Evolutionary conservation across 2,113 vertebrate genomes (phyloP), one percentile per base, ranked within the genome.

Genomic region (Andinoacara biseriatus): DNA sequence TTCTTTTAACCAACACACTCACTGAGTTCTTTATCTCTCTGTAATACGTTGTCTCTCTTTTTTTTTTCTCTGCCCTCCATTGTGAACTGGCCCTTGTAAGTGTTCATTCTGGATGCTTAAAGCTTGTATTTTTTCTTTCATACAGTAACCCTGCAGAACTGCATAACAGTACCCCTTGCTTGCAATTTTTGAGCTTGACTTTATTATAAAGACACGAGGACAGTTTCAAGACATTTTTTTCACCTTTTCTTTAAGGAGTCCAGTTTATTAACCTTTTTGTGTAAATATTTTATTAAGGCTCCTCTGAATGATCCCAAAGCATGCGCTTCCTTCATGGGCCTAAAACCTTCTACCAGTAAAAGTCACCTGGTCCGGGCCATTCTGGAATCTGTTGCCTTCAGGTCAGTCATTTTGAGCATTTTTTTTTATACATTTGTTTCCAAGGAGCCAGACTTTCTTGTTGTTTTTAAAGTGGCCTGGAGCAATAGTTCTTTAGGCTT

Each of bases 341-440:
- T 99, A 83, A 99, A 98, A 93, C 95, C 97, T 31, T 97, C 97
- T 3, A 97, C 97, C 61, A 98, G 90, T 49, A 99, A 97, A 93
- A 92, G 88, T 62, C 98, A 99, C 82, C 96, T 99, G 5, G 96
- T 99, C 20, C 96, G 98, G 62, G 97, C 98, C 58, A 97, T 99
- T 72, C 77, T 99, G 91, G 98, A 99, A 91, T 98, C 98, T 0
- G 54, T 99, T 7, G 97, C 97, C 35, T 99, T 98, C 94, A 98
- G 98, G 98, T 99, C 80, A 87, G 84, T 83, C 33, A 2, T 35
- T 82, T 67, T 63, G 43, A 49, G 63, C 24, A 7, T 49, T 49
- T 49, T 17, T 43, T 49, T 20, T 20, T 2, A 20, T 13, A 35
- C 5, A 33, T 2, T 69, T 69, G 29, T 22, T 26, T 52, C 29